Base-by-base conservation (phyloP, 2,888 invertebrate genomes). In the Phortica magna region DNA sequence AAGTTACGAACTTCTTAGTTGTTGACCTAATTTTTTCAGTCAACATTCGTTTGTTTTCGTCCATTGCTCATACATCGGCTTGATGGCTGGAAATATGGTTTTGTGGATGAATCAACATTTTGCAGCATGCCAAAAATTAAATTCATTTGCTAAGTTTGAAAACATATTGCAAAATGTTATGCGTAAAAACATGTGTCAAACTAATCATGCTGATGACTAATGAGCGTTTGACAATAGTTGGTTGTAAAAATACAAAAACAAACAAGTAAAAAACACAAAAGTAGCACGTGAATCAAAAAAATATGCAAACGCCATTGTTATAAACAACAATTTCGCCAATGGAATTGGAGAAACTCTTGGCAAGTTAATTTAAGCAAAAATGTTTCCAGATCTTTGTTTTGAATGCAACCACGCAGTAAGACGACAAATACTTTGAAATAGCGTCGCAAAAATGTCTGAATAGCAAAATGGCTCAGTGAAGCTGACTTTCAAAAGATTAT, bases 341-440 rank as follows among this genome's bases (percentile, higher is more conserved):
- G 31, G 53, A 71, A 86, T 86, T 87, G 88, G 89, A 88, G 85
- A 86, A 86, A 86, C 85, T 86, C 80, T 87, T 79, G 76, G 78
- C 75, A 9, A 71, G 42, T 39, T 42, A 1, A 59, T 59, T n/a
- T 65, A n/a, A 39, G 17, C 19, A 22, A 39, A 65, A 65, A 70
- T 22, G 14, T 70, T 70, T 70, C 19, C 70, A 17, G 2, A 55
- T 0, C 31, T 53, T 43, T 68, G 43, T 43, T 65, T 10, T 41
- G 41, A n/a, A 65, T 65, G 65, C 65, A 65, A 2, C 39, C 65
- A 9, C 17, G 59, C 22, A 59, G 59, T 19, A 19, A 59, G n/a
- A 59, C 59, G 22, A 31, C 59, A 59, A 59, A 22, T 59, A 59
- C 31, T 48, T 48, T 48, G 48, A 48, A 12, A 14, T 14, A 48